These are phyloP conservation scores for Chrysopilus asiliformis DNA, from an alignment of 2,888 invertebrate genomes.

Conservation along the genomic window DNA sequence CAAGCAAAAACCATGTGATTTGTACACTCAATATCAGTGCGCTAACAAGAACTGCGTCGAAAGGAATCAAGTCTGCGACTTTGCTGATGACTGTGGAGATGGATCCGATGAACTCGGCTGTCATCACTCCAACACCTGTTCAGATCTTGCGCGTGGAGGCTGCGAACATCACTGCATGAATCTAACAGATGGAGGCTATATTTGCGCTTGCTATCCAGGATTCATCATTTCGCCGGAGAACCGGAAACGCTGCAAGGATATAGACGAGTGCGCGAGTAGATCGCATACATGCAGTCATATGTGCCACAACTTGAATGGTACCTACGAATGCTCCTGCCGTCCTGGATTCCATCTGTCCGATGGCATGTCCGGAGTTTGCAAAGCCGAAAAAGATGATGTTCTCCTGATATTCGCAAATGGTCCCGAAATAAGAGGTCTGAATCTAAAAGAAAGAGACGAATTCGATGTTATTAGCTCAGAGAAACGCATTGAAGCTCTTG, in stretches of 20 bases:
- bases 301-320: slow-evolving; percentile 85
- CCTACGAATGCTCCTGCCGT: slow-evolving; percentile 74
- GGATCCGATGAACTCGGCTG: slow-evolving; percentile 84
- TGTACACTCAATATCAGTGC: slow-evolving; percentile 71
- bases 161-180: slow-evolving; percentile 88
- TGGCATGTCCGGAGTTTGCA: slow-evolving; percentile 69
- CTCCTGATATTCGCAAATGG: slow-evolving; percentile 67
- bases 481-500: slow-evolving; percentile 81
- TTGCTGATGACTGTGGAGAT: slow-evolving; percentile 83
- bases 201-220: slow-evolving; percentile 80
- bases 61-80: slow-evolving; percentile 68
- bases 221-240: slow-evolving; percentile 69
- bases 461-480: slow-evolving; percentile 69
- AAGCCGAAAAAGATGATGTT: slow-evolving; percentile 50
- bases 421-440: slow-evolving; percentile 68
- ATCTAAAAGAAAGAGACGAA: slow-evolving; percentile 52
- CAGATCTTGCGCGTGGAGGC: slow-evolving; percentile 52
- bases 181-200: slow-evolving; percentile 69
- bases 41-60: slow-evolving; percentile 77
- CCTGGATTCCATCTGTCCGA: slow-evolving; percentile 68
- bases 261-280: slow-evolving; percentile 77
- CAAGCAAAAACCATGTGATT: slow-evolving; percentile 63
- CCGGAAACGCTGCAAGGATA: slow-evolving; percentile 72
- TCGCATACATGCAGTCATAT: slow-evolving; percentile 85
- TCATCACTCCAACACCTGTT: slow-evolving; percentile 52